These are phyloP conservation scores for Corydoras sp. DNA, from an alignment of 2,113 vertebrate genomes.

Conservation along the genomic window DNA sequence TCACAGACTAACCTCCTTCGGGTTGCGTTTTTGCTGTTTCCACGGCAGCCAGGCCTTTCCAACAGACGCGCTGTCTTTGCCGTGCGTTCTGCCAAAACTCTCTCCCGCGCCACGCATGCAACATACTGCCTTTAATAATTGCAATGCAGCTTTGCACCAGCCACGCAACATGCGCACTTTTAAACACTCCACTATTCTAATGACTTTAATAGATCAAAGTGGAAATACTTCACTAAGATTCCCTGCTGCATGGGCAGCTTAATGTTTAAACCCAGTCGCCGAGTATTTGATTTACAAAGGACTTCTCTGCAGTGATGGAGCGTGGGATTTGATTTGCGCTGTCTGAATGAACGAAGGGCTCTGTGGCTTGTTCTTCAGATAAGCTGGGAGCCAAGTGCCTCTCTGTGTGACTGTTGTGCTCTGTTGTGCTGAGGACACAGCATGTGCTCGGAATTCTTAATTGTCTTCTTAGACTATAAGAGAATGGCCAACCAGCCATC, in stretches of 20 bases:
- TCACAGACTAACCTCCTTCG: constrained; percentile 34
- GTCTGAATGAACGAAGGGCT: constrained; percentile 8
- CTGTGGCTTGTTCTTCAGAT: constrained; percentile 22
- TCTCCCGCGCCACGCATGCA: constrained; percentile 20
- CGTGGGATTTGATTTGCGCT: constrained; percentile 19
- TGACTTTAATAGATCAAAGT: neutral
- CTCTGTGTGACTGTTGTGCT: constrained; percentile 23
- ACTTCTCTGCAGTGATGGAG: constrained; percentile 13
- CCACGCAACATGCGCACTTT: constrained; percentile 3
- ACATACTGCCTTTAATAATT: neutral
- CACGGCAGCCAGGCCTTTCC: constrained; percentile 22
- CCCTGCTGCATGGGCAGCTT: neutral
- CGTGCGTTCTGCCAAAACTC: constrained; percentile 32
- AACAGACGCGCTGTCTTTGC: constrained; percentile 14
- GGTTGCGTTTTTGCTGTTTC: no score
- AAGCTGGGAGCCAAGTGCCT: constrained; percentile 24
- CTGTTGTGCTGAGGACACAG: constrained; percentile 33
- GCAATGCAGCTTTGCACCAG: neutral
- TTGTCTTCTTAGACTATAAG: constrained; percentile 13
- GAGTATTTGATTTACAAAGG: constrained; percentile 17
- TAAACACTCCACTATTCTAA: neutral
- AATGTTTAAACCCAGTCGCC: neutral
- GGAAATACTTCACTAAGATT: neutral
- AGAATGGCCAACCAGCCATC: constrained; percentile 3
- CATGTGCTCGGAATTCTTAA: constrained; percentile 43